These are phyloP conservation scores for Asarcornis scutulata DNA, from an alignment of 2,113 vertebrate genomes.

Conservation along the genomic window DNA sequence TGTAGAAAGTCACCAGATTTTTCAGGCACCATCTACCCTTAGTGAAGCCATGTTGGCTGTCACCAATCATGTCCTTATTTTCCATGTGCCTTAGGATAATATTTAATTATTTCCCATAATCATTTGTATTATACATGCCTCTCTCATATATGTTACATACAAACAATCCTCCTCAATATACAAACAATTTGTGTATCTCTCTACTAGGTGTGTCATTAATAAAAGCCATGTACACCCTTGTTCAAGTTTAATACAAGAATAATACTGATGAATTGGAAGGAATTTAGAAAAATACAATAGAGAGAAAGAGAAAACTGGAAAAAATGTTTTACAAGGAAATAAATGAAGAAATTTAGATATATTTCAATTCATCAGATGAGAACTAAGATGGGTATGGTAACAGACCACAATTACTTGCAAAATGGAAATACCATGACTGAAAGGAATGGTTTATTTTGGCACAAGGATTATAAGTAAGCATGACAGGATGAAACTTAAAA, in stretches of 20 bases:
- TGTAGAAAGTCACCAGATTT: too few species aligned
- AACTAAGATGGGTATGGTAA: not conserved
- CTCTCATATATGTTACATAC: not conserved
- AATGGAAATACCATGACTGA: conserved; percentile 25
- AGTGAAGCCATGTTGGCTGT: too few species aligned
- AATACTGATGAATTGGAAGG: not conserved
- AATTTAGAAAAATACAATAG: not conserved
- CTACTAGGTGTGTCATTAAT: not conserved
- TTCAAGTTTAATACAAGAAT: not conserved
- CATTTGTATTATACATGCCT: not conserved
- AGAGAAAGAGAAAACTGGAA: not conserved
- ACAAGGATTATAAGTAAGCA: conserved; percentile 16
- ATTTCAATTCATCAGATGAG: not conserved
- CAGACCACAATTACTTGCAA: conserved; percentile 30
- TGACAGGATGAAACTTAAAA: conserved; percentile 53
- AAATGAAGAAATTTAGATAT: not conserved
- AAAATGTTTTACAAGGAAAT: not conserved
- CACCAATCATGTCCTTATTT: too few species aligned
- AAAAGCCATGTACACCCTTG: not conserved
- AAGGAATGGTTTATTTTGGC: conserved; percentile 54
- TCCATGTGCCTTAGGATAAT: not conserved
- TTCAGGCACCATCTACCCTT: too few species aligned
- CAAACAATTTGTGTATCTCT: not conserved
- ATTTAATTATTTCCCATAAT: not conserved
- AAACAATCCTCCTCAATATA: not conserved